Base-by-base conservation (phyloP, 2,888 invertebrate species). In the Eilema griseolum region DNA sequence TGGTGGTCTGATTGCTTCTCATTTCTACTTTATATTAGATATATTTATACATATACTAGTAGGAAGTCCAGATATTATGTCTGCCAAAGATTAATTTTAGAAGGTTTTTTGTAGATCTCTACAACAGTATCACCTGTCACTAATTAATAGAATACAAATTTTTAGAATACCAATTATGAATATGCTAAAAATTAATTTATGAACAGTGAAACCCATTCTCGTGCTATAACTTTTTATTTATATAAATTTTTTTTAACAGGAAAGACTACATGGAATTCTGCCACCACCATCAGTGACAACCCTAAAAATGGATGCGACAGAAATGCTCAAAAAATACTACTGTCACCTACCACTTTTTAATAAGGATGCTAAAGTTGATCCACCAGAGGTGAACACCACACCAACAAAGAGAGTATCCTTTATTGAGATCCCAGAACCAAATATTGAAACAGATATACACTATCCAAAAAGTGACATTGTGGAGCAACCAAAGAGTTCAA, bases 211-310 rank as follows among this genome's bases (percentile, higher is more conserved):
- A 24, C 14, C n/a, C 11, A 3, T 28, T 31, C 8, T 61, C 12
- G 24, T 3, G 3, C 62, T 41, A 23, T 24, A 24, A 5, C 20
- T 24, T 12, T 37, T 62, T 62, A 24, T 24, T 4, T 23, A 4
- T 12, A 20, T 64, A 31, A n/a, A 23, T 52, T 2, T n/a, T 63
- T 41, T 60, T 70, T 52, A 52, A 72, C 95, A 97, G 88, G 96
- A 96, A 85, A 96, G 95, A 62, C 89, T 98, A 12, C 96, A 96
- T 77, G 98, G 98, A 1, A 96, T 98, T 0, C 94, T 97, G 12
- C 98, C 98, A 28, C 98, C 98, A 14, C 97, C 97, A 0, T 97
- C 97, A 31, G 95, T 97, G 16, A 98, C 97, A 20, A 96, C 96
- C 56, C 92, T 97, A 31, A 96, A 97, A 81, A 94, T 96, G 69